These are phyloP conservation scores for Digitonthophagus gazella DNA, from an alignment of 2,888 invertebrate species.

Conservation along the genomic window DNA sequence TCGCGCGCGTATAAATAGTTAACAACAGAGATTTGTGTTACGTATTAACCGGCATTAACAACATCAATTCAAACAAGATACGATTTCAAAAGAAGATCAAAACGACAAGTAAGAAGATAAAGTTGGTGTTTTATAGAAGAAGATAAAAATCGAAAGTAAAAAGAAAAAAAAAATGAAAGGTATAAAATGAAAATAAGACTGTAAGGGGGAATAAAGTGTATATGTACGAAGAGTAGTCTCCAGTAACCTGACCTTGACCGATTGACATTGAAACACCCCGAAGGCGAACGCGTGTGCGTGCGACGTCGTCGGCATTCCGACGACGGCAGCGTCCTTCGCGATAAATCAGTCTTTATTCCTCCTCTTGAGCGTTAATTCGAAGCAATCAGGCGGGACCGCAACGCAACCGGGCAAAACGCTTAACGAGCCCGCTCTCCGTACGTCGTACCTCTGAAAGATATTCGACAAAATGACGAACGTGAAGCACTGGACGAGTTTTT, in stretches of 20 bases:
- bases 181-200: no score
- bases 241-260: not conserved
- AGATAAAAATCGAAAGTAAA: no score
- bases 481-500: constrained; percentile 74
- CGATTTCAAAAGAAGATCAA: not conserved
- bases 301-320: not conserved
- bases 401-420: constrained; percentile 67
- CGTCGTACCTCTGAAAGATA: constrained; percentile 68
- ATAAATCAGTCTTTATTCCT: constrained; percentile 16
- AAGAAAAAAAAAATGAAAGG: no score
- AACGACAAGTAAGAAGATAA: not conserved
- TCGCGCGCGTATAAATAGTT: constrained; percentile 9
- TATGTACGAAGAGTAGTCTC: not conserved
- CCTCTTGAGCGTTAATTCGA: constrained; percentile 57
- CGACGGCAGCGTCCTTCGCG: not conserved
- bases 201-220: not conserved
- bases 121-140: no score
- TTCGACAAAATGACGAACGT: constrained; percentile 72
- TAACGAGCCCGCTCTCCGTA: constrained; percentile 58
- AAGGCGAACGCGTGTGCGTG: constrained; percentile 9
- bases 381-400: constrained; percentile 72
- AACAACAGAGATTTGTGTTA: constrained; percentile 8
- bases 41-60: no score
- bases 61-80: no score
- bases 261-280: constrained; percentile 4